Base-by-base conservation (phyloP, 2,797 vertebrate genomes). In the Anniella stebbinsi region DNA sequence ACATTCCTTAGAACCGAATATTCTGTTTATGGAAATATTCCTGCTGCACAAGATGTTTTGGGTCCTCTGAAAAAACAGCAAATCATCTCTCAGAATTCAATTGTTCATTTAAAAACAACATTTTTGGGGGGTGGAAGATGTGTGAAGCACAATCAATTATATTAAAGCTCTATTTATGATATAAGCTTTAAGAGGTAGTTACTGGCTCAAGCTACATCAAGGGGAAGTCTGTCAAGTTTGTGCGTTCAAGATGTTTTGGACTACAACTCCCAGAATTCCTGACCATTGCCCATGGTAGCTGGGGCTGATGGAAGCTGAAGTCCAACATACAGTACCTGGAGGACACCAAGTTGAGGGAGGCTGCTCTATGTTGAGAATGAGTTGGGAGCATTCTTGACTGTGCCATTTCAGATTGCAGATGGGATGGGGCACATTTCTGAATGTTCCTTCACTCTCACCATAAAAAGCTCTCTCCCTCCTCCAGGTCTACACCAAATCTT, bases 51-150 rank as follows among this genome's bases (percentile, higher is more conserved):
- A 87, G 84, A 41, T 80, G 83, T 70, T 91, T 92, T 87, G 86
- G 81, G 25, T 72, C 23, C 18, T 92, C 89, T 86, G 72, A 33
- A 25, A 36, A 33, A 25, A 51, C 80, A 88, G 91, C 92, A 95
- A 95, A 94, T 91, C 87, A 25, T 3, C 75, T 78, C 1, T 66
- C 60, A 87, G 60, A 87, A 73, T 87, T 84, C 80, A 92, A 86
- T 92, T n/a, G 33, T 69, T 67, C 41, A 87, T 80, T 78, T 45
- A 0, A 87, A n/a, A 67, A 3, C 30, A 51, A 4, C 60, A 23
- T 77, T 90, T 72, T 75, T 72, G 21, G 86, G 33, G 33, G 3
- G 45, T 63, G 77, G 36, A 90, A 84, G 57, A 67, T 84, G 30
- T 45, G 51, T 87, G 60, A 66, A 91, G 60, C 3, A 48, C 72